Base-by-base conservation (phyloP, 2,797 vertebrate genomes). In the Semotilus atromaculatus region DNA sequence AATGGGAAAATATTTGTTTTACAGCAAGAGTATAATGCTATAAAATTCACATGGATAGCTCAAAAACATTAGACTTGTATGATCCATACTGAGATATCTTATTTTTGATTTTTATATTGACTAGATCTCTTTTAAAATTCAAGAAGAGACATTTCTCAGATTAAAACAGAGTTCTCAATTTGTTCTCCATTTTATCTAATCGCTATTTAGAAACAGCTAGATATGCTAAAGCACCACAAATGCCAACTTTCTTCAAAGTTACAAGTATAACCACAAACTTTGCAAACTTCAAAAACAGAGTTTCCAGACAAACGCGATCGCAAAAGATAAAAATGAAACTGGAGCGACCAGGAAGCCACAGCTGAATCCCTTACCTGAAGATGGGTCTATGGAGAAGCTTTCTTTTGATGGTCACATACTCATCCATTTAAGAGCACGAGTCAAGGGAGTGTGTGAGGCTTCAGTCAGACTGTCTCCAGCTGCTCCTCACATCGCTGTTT, bases 371-470 rank as follows among this genome's bases (percentile, higher is more conserved):
- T 96, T 96, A 97, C 96, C 96, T 93, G 94, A 97, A 97, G 92
- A 97, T 96, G 76, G 96, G 96, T 93, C 95, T 95, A 89, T 97
- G 96, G 88, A 97, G 96, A 92, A 97, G 95, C 89, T 96, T 96
- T 93, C 94, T 97, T 94, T 93, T 97, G 93, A 97, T 95, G 89
- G 96, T 96, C 91, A 97, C 96, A 94, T 94, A 93, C 92, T 96
- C 96, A 94, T 96, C 96, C 96, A 97, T 97, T 96, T 96, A 97
- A 95, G 66, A 93, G 87, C 83, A 89, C 88, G 89, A 62, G 82
- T 83, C 64, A 89, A 93, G 68, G 23, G 64, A 48, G 80, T 66
- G 80, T 70, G 68, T 55, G 60, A 71, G 77, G 55, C 7, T 71
- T 86, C 74, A 81, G 88, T 89, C 93, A 90, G 91, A 88, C 92